Evolutionary conservation across 1,140 invertebrate genomes (phyloP), one percentile per base, ranked within the genome.

Genomic region (Eubasilissa regina): DNA sequence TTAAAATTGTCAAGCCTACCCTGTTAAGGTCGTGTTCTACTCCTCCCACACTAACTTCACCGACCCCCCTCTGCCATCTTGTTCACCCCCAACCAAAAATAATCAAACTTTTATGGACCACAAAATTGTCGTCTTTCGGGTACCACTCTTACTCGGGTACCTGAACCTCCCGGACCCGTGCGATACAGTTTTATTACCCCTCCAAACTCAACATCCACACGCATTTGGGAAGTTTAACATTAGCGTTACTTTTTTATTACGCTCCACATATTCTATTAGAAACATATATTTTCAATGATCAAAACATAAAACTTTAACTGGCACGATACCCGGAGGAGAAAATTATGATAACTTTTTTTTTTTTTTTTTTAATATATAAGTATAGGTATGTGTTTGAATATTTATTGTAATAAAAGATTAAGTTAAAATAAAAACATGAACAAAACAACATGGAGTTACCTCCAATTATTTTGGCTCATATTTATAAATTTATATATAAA

Each of bases 71-170:
- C 25, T 35, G n/a, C 48, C 11, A 15, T 51, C 11, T 51, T 51
- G 11, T 51, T 51, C 48, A 12, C n/a, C 48, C 48, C 48, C 48
- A 60, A 10, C 51, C 51, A 45, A 44, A 56, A 11, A 74, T 44
- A 74, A 74, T 56, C 51, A 56, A 74, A 74, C 51, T 74, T 74
- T 74, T 74, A 74, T 74, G 70, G 25, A 44, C 51, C 51, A 43
- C 48, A 56, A 74, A 74, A 56, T 44, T 19, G 70, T 74, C 51
- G 51, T 55, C 56, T 74, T 74, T 43, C 51, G 44, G 19, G 48
- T 51, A 15, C 48, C n/a, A 19, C 47, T 48, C 47, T 48, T 51
- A 64, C 13, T 47, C 19, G 12, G 13, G 25, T 35, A 35, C 25
- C 25, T 35, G 25, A 51, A 12, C 15, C 47, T 6, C 21, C 15